Base-by-base conservation (phyloP, 2,797 vertebrate species). In the Eulemur coronatus region DNA sequence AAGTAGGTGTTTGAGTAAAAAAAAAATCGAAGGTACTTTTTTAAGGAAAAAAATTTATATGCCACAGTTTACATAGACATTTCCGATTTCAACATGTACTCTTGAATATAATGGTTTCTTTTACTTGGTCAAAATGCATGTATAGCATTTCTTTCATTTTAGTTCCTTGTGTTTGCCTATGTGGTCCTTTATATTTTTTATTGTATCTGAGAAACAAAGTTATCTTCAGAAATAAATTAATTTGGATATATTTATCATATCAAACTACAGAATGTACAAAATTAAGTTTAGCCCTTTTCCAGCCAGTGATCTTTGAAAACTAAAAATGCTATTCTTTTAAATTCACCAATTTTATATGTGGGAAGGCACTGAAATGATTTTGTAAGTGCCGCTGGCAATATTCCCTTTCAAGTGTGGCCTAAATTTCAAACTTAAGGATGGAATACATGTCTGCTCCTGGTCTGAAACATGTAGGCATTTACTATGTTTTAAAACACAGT, bases 21-120 rank as follows among this genome's bases (percentile, higher is more conserved):
- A 98, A 98, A 98, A 98, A 98, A 98, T 97, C 0, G 93, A 98
- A 98, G 96, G 98, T 98, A 98, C 98, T 98, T 98, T 98, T 98
- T 98, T 96, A 96, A 98, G 93, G 95, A 98, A 97, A 97, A 97
- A 98, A 95, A 88, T 95, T 90, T 98, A 92, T 98, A 97, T 98
- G 98, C 98, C 98, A 96, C 98, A 96, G 97, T 98, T 98, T 98
- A 96, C 97, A 97, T 79, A 97, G 98, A 97, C 91, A 28, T 98
- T 98, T 98, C 94, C 96, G 97, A 89, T 95, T 81, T 97, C 98
- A 96, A 92, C 87, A 33, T 94, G 90, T n/a, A 85, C 96, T 73
- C 95, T 97, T 95, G 89, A 97, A 93, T 81, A 55, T 10, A 91
- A 92, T 26, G 12, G 73, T 98, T 97, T 96, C 95, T 97, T 98